A percentile compares a stretch with the other conserved stretches of the same genome.
phyloP scores from a whole-genome alignment of 2,113 vertebrate genomes.

The Corydoras sp. region DNA sequence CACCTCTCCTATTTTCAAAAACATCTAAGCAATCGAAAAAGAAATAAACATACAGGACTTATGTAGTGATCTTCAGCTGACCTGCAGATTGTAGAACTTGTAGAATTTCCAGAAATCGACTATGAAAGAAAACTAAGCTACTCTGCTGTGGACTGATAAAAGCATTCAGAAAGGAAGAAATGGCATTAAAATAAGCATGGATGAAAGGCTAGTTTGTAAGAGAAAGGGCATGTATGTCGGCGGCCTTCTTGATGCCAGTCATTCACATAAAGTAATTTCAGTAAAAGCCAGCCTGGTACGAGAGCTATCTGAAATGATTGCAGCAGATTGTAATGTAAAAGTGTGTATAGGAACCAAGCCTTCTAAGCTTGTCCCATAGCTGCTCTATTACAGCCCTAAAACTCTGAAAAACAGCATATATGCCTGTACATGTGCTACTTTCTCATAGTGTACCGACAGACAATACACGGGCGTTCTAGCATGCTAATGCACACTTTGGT shows the following conservation, averaged over 20 bases:
- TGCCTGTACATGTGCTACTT: too few relatives aligned
- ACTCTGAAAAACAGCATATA: too few relatives aligned
- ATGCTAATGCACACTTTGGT: too few relatives aligned
- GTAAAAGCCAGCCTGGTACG: slow-evolving; percentile 23
- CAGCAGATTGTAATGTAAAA: not conserved
- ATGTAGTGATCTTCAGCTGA: too few relatives aligned
- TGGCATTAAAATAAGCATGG: not conserved
- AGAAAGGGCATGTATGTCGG: not conserved
- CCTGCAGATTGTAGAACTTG: too few relatives aligned
- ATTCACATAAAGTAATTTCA: slow-evolving; percentile 31
- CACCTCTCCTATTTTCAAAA: too few relatives aligned
- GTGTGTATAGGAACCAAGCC: slow-evolving; percentile 5
- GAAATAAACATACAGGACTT: too few relatives aligned
- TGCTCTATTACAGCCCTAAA: not conserved
- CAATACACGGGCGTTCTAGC: too few relatives aligned
- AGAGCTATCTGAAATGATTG: slow-evolving; percentile 26
- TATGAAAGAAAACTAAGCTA: too few relatives aligned
- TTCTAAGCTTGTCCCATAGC: not conserved
- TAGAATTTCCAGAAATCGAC: too few relatives aligned
- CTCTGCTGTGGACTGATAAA: not conserved
- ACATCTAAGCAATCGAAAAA: too few relatives aligned
- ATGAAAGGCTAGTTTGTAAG: not conserved
- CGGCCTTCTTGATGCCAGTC: not conserved
- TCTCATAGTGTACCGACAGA: too few relatives aligned
- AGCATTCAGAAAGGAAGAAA: not conserved